Evolutionary conservation across 2,797 vertebrate genomes (phyloP).

Genomic region (Scolopax rusticola): DNA sequence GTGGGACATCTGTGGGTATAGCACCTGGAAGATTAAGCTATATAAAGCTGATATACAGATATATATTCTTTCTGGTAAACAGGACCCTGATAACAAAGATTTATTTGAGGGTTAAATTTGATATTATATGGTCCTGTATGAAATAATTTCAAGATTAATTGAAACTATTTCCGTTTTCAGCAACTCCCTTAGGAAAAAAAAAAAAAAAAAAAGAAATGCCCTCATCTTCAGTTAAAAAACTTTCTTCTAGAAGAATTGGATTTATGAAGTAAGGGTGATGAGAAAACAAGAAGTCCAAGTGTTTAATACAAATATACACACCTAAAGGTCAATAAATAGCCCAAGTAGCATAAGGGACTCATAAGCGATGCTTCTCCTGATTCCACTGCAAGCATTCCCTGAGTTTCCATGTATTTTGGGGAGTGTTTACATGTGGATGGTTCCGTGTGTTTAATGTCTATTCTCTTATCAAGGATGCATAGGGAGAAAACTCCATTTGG

Average conservation of each 20-base stretch:
- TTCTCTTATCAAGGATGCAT: neutral
- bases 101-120: neutral
- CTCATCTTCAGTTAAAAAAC: neutral
- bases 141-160: neutral
- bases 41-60: neutral
- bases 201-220: neutral
- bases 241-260: neutral
- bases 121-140: neutral
- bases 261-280: neutral
- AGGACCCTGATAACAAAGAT: neutral
- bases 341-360: neutral
- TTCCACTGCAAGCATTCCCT: neutral
- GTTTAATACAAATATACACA: neutral
- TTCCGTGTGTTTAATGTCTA: neutral
- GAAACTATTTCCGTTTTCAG: neutral
- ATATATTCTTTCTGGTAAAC: neutral
- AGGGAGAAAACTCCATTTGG: neutral
- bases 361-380: neutral
- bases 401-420: neutral
- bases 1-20: neutral
- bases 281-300: neutral
- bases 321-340: constrained; percentile 6
- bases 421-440: neutral
- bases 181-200: neutral
- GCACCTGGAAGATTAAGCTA: neutral